These are phyloP conservation scores for Syngnathoides biaculeatus DNA, from an alignment of 2,113 vertebrate genomes.

Conservation along the genomic window DNA sequence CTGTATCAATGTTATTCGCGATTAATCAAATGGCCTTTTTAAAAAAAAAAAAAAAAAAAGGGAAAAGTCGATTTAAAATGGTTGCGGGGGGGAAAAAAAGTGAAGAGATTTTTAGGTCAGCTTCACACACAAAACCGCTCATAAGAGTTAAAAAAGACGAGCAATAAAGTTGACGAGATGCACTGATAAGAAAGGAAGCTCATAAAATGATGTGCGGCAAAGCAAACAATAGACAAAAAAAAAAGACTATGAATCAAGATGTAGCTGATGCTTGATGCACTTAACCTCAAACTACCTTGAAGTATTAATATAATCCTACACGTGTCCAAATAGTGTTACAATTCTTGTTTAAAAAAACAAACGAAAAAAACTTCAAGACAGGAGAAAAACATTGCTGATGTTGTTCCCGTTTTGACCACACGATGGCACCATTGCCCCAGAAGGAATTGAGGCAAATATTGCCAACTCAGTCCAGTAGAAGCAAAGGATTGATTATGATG, in stretches of 20 bases:
- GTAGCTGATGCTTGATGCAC: slow-evolving; percentile 49
- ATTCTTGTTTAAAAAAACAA: background rate
- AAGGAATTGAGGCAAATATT: background rate
- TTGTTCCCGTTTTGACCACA: background rate
- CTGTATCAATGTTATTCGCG: slow-evolving; percentile 7
- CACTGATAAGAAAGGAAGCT: slow-evolving; percentile 10
- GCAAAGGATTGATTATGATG: background rate
- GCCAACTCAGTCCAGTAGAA: background rate
- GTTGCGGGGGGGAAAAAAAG: background rate
- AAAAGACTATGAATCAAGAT: slow-evolving; percentile 16
- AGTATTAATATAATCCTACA: background rate
- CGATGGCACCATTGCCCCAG: slow-evolving; percentile 17
- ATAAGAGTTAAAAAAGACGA: background rate
- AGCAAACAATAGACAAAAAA: slow-evolving; percentile 14
- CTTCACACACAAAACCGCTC: background rate
- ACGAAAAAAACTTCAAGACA: background rate
- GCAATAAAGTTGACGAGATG: background rate
- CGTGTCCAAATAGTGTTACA: background rate
- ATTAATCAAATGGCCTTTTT: background rate
- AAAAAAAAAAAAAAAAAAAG: too few species aligned
- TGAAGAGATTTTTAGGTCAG: background rate
- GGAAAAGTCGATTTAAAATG: background rate
- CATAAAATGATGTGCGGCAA: slow-evolving; percentile 19
- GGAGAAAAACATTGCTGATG: background rate
- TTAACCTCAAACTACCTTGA: slow-evolving; percentile 57